These are phyloP conservation scores for Serilophus lunatus DNA, from an alignment of 2,113 vertebrate species.

Conservation along the genomic window DNA sequence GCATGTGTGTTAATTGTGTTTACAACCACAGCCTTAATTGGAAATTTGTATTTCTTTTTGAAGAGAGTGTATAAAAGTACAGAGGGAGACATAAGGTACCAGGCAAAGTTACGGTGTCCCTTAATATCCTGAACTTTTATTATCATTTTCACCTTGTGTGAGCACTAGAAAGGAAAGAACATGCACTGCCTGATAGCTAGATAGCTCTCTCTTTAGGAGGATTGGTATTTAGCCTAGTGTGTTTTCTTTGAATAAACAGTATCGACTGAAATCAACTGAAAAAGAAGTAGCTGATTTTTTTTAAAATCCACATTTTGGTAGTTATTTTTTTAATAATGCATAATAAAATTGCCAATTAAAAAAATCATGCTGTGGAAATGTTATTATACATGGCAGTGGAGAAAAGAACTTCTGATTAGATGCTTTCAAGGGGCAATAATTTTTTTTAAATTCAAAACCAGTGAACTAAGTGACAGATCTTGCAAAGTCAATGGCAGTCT, in stretches of 20 bases:
- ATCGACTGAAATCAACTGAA: background rate
- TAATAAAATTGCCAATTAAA: background rate
- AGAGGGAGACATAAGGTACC: background rate
- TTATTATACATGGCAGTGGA: background rate
- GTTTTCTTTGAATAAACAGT: background rate
- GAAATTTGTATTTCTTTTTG: background rate
- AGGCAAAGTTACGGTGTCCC: background rate
- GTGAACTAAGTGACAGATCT: background rate
- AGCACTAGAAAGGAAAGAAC: background rate
- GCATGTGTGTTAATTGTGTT: background rate
- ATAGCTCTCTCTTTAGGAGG: background rate
- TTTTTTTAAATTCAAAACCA: background rate
- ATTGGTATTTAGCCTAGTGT: background rate
- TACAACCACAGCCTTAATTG: background rate
- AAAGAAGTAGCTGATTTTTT: background rate
- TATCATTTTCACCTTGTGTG: background rate
- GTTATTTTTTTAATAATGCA: background rate
- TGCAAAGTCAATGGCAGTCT: background rate
- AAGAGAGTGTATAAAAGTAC: background rate
- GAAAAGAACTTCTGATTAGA: background rate
- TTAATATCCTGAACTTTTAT: background rate
- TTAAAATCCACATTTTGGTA: background rate
- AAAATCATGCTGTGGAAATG: background rate
- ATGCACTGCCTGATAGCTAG: background rate
- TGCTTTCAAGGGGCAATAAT: background rate